Evolutionary conservation across 2,888 invertebrate species (phyloP).

Genomic region (Pseudococcus longispinus): DNA sequence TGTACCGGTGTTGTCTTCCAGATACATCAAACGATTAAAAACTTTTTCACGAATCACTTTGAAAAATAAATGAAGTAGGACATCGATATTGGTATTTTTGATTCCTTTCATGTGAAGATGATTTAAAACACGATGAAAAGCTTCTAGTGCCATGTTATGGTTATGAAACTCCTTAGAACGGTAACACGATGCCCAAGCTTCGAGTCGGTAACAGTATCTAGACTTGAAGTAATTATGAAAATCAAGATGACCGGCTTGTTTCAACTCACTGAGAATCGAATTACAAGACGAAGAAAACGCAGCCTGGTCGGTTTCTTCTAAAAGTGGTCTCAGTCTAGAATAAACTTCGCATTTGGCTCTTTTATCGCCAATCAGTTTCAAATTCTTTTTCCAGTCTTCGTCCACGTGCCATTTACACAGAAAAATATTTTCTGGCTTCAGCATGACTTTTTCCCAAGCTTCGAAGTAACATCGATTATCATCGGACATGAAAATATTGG

Average conservation of each 20-base stretch:
- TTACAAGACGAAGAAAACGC: neutral
- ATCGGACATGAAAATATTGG: conserved; percentile 58
- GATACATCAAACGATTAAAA: conserved; percentile 36
- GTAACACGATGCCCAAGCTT: conserved; percentile 56
- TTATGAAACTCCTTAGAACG: conserved; percentile 52
- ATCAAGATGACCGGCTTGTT: neutral
- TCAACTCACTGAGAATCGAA: neutral
- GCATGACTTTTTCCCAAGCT: conserved; percentile 58
- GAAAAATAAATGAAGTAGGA: conserved; percentile 47
- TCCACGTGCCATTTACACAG: conserved; percentile 58
- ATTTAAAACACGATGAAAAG: conserved; percentile 56
- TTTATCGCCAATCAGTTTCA: conserved; percentile 1
- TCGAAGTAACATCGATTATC: conserved; percentile 57
- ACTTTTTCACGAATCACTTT: conserved; percentile 55
- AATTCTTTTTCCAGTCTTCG: conserved; percentile 47
- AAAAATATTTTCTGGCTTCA: neutral
- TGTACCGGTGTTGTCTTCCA: conserved; percentile 36
- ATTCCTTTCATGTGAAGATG: conserved; percentile 48
- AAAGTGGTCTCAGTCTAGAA: conserved; percentile 17
- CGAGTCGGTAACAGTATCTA: neutral
- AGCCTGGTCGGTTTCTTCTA: conserved; percentile 18
- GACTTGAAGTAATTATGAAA: conserved; percentile 37
- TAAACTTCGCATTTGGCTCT: conserved; percentile 9
- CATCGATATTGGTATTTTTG: conserved; percentile 53
- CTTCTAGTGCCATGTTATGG: conserved; percentile 55